phyloP scores from a whole-genome alignment of 2,797 vertebrate genomes.

The Sebastes ruberrimus region DNA sequence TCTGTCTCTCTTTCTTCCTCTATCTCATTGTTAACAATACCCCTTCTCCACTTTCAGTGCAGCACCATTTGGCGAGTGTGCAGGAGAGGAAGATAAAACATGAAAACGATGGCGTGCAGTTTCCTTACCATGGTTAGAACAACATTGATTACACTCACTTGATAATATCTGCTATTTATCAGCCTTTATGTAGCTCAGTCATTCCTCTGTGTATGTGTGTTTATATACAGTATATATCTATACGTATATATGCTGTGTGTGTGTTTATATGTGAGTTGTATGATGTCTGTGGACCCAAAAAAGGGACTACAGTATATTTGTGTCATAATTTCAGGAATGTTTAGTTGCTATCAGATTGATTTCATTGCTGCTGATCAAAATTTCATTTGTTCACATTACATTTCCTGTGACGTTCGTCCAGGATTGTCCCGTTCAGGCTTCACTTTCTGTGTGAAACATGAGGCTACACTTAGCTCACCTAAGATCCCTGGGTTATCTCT shows the following conservation, averaged over 20 bases:
- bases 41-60: slow-evolving; percentile 86
- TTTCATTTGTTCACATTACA: not conserved
- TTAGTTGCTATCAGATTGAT: slow-evolving; percentile 26
- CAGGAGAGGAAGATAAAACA: slow-evolving; percentile 90
- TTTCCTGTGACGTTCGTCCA: slow-evolving; percentile 28
- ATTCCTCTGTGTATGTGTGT: slow-evolving; percentile 53
- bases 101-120: slow-evolving; percentile 88
- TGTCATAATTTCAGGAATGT: slow-evolving; percentile 25
- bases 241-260: not conserved
- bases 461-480: slow-evolving; percentile 23
- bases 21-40: slow-evolving; percentile 77
- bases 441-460: slow-evolving; percentile 27
- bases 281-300: slow-evolving; percentile 17
- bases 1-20: slow-evolving; percentile 44
- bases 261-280: slow-evolving; percentile 27
- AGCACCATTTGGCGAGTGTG: slow-evolving; percentile 87
- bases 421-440: slow-evolving; percentile 21
- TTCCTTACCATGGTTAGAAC: slow-evolving; percentile 89
- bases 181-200: slow-evolving; percentile 55
- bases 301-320: not conserved
- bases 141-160: slow-evolving; percentile 78
- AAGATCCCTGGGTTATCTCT: slow-evolving; percentile 32
- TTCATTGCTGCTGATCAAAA: slow-evolving; percentile 22
- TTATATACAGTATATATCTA: not conserved
- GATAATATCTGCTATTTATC: slow-evolving; percentile 58